Evolutionary conservation across 2,888 invertebrate genomes (phyloP), one percentile per base, ranked within the genome.

Genomic region (Bhutanitis thaidina): DNA sequence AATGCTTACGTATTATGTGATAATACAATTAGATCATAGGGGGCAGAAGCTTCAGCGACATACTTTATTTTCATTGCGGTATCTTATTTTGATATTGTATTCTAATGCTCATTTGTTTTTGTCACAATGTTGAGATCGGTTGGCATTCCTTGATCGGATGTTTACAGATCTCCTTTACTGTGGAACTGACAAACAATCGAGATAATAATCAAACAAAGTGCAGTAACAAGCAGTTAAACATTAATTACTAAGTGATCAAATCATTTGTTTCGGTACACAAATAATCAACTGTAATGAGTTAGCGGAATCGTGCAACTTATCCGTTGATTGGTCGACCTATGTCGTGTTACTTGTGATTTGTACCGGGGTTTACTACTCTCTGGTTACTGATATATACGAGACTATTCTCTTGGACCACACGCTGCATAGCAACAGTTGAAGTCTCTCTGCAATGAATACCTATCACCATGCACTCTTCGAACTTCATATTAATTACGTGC

Each of bases 21-120:
- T 56, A 57, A 55, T 49, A 36, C 32, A 52, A 58, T 59, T 56
- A 56, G 54, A 44, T 54, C 54, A 59, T 44, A 29, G 30, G 49
- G 51, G 49, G 20, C 43, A 34, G 34, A 47, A 35, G 27, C 15
- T 35, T 27, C 14, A 7, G 34, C 25, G 48, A 27, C 34, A 48
- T 27, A 41, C 34, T 35, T 35, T 15, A 40, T 25, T 39, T 34
- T 40, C 4, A 15, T 15, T 14, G 16, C 12, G 8, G 13, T 32
- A 37, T 45, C 14, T 37, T 1, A 12, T 39, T n/a, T 34, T 25
- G 14, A 25, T 47, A 25, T 40, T 34, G 38, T 14, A 39, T 32
- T 16, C 38, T 47, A 20, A 29, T 29, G 9, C 29, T 29, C 7
- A 29, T 9, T 29, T 10, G 8, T 4, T 7, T 7, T 34, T 4